Percentiles rank a stretch among this genome's conserved stretches.
Evolutionary conservation across 92 coral and sea anemone species (phyloP).

Genomic region (Paramuricea clavata): DNA sequence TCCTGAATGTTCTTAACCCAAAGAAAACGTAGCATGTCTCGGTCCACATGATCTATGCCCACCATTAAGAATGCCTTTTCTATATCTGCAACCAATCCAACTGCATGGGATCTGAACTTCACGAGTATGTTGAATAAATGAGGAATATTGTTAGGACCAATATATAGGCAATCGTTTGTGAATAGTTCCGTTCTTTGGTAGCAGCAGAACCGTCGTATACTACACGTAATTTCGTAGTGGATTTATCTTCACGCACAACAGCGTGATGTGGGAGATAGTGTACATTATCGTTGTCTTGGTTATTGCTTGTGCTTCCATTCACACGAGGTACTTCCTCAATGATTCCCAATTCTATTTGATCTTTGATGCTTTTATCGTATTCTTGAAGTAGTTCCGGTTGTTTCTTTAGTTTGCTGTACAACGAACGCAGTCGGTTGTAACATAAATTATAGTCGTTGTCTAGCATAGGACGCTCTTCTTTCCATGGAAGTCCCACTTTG

Average conservation of each 20-base stretch:
- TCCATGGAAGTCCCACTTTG: conserved; percentile 77
- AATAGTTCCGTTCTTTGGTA: background rate
- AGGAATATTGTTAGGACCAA: conserved; percentile 59
- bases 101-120: conserved; percentile 31
- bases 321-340: conserved; percentile 62
- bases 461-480: conserved; percentile 3
- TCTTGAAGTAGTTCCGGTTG: conserved; percentile 67
- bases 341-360: conserved; percentile 69
- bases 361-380: conserved; percentile 68
- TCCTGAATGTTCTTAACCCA: no score
- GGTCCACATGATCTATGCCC: no score
- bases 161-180: conserved; percentile 31
- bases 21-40: no score
- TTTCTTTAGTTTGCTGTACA: conserved; percentile 61
- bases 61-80: conserved; percentile 56
- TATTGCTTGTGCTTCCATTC: no score
- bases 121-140: conserved; percentile 50
- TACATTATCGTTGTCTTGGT: conserved; percentile 26
- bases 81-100: conserved; percentile 48
- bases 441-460: conserved; percentile 62
- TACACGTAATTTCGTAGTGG: conserved; percentile 42
- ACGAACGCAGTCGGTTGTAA: conserved; percentile 57
- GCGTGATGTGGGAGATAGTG: conserved; percentile 56
- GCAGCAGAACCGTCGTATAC: conserved; percentile 44
- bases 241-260: conserved; percentile 42